These are phyloP conservation scores for Spondyliosoma cantharus DNA, from an alignment of 2,797 vertebrate genomes.

Conservation along the genomic window DNA sequence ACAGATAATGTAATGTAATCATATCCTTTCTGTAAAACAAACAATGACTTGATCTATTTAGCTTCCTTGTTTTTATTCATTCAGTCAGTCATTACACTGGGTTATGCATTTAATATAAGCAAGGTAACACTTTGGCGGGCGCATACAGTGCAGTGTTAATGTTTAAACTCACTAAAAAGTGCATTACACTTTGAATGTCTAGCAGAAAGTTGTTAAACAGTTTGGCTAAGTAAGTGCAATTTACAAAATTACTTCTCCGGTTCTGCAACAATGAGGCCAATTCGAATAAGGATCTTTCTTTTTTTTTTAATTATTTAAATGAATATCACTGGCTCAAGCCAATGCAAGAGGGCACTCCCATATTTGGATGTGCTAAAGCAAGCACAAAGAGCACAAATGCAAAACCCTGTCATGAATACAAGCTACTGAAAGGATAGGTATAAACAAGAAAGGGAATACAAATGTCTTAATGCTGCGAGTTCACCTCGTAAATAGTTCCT, in stretches of 20 bases:
- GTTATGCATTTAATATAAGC: constrained; percentile 3
- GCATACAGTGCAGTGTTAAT: constrained; percentile 17
- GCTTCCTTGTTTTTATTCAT: too few species aligned
- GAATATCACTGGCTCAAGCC: constrained; percentile 33
- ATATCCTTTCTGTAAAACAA: not conserved
- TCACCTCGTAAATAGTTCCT: constrained; percentile 28
- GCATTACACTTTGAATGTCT: constrained; percentile 34
- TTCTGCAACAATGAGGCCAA: constrained; percentile 34
- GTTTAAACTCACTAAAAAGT: constrained; percentile 44
- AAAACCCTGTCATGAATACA: constrained; percentile 11
- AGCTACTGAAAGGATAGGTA: constrained; percentile 5
- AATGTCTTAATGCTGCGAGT: constrained; percentile 20
- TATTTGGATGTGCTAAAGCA: constrained; percentile 17
- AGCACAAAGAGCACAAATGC: not conserved
- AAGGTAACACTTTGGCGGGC: constrained; percentile 10
- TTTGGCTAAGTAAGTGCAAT: constrained; percentile 46
- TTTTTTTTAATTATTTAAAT: constrained; percentile 53
- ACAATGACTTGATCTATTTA: not conserved
- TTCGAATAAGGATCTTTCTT: constrained; percentile 24
- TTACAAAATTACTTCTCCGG: constrained; percentile 48
- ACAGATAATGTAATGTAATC: not conserved
- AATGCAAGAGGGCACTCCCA: constrained; percentile 12
- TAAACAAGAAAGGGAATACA: constrained; percentile 21
- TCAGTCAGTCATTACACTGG: constrained; percentile 22
- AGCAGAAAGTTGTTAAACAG: constrained; percentile 36